Evolutionary conservation across 2,797 vertebrate species (phyloP).

Genomic region (Gymnothorax reevesii): DNA sequence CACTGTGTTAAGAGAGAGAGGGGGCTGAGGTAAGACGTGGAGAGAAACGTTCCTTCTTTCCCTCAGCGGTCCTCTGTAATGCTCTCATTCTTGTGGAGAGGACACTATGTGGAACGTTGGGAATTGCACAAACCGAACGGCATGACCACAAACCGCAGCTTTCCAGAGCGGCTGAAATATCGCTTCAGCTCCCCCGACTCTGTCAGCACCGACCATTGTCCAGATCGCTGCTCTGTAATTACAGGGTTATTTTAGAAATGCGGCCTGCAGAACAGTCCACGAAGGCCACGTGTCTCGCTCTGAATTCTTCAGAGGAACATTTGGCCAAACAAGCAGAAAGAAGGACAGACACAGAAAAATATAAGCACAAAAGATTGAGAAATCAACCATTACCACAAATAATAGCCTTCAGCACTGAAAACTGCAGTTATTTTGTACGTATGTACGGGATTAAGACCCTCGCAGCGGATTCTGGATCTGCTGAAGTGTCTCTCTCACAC

Average conservation of each 20-base stretch:
- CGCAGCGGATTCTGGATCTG: not conserved
- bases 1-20: not conserved
- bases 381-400: too few species aligned
- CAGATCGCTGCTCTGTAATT: conserved; percentile 57
- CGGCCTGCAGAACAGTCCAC: conserved; percentile 50
- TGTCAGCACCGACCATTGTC: conserved; percentile 52
- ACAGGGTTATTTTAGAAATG: conserved; percentile 54
- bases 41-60: not conserved
- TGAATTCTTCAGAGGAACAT: conserved; percentile 70
- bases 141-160: conserved; percentile 12
- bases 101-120: not conserved
- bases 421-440: not conserved
- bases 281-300: conserved; percentile 48
- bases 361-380: not conserved
- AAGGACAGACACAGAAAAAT: not conserved
- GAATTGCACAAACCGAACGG: not conserved
- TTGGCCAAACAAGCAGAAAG: conserved; percentile 56
- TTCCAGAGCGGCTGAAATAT: conserved; percentile 45
- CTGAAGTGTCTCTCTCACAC: not conserved
- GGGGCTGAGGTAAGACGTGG: not conserved
- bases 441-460: not conserved
- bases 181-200: conserved; percentile 35
- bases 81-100: not conserved
- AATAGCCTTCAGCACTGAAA: not conserved
- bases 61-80: not conserved